Conservation (phyloP, 2,113 vertebrate species). For the Gadus macrocephalus region DNA sequence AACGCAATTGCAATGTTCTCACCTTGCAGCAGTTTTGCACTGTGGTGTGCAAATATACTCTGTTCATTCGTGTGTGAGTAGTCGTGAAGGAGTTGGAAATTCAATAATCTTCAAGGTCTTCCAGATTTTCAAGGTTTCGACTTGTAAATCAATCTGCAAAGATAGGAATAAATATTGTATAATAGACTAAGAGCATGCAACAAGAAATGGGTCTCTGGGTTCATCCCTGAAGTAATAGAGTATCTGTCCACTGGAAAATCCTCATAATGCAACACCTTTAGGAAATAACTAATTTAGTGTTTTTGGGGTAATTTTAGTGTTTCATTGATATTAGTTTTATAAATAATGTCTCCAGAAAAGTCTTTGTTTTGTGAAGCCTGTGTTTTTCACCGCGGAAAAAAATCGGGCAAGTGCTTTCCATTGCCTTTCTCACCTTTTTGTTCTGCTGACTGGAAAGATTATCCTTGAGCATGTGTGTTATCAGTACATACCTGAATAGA, state of each 20-base stretch:
- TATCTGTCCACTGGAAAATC: too few relatives aligned
- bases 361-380: conserved; percentile 2
- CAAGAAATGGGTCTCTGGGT: too few relatives aligned
- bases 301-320: neutral
- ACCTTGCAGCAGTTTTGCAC: conserved; percentile 31
- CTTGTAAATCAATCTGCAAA: conserved; percentile 20
- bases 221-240: too few relatives aligned
- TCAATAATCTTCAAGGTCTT: conserved; percentile 39
- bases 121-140: conserved; percentile 1
- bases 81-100: conserved; percentile 1
- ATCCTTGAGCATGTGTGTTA: conserved; percentile 63
- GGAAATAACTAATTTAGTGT: too few relatives aligned
- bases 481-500: conserved; percentile 54
- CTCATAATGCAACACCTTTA: too few relatives aligned
- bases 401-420: conserved; percentile 24
- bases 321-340: neutral
- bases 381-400: conserved; percentile 23
- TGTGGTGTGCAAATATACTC: conserved; percentile 3
- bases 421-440: conserved; percentile 37
- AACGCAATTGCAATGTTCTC: neutral
- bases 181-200: too few relatives aligned
- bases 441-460: conserved; percentile 46
- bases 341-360: neutral
- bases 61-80: too few relatives aligned
- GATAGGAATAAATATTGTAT: neutral